Conservation (phyloP, 2,888 invertebrate genomes). For the Drosophila helvetica region DNA sequence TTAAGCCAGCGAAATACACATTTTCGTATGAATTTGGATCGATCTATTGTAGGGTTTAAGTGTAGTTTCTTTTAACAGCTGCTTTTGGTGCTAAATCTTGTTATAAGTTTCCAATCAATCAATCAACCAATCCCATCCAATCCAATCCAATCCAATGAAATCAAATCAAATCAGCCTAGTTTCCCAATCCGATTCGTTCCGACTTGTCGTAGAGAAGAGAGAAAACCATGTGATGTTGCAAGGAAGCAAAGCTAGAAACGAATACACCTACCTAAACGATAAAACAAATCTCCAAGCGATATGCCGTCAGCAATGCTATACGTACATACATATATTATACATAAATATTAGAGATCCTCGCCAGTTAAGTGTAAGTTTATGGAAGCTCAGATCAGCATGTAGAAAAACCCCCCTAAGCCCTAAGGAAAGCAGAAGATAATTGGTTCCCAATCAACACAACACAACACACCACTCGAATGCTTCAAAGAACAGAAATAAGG, state of each 20-base stretch:
- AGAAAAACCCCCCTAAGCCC: conserved; percentile 11
- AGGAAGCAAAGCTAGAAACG: conserved; percentile 75
- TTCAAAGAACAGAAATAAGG: not conserved
- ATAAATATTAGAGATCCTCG: conserved; percentile 35
- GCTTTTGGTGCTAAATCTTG: conserved; percentile 72
- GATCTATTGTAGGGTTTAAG: conserved; percentile 67
- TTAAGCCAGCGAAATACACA: conserved; percentile 40
- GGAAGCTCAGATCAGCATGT: not conserved
- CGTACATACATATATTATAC: conserved; percentile 26
- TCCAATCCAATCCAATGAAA: conserved; percentile 34
- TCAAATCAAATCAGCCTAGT: conserved; percentile 20
- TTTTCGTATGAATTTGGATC: conserved; percentile 56
- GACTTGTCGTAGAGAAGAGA: conserved; percentile 27
- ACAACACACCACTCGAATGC: not conserved
- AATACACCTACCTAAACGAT: conserved; percentile 72
- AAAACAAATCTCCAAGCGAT: conserved; percentile 47
- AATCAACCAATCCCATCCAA: conserved; percentile 23
- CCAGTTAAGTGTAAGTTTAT: conserved; percentile 12
- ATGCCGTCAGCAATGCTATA: conserved; percentile 37
- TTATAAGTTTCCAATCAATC: conserved; percentile 60
- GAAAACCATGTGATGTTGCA: conserved; percentile 75
- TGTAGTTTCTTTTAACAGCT: conserved; percentile 73
- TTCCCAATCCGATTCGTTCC: conserved; percentile 19
- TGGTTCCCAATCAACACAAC: not conserved
- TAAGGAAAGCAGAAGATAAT: conserved; percentile 17